Evolutionary conservation across 1,140 invertebrate genomes (phyloP), one percentile per base, ranked within the genome.

Genomic region (Leptoteleia sp.): DNA sequence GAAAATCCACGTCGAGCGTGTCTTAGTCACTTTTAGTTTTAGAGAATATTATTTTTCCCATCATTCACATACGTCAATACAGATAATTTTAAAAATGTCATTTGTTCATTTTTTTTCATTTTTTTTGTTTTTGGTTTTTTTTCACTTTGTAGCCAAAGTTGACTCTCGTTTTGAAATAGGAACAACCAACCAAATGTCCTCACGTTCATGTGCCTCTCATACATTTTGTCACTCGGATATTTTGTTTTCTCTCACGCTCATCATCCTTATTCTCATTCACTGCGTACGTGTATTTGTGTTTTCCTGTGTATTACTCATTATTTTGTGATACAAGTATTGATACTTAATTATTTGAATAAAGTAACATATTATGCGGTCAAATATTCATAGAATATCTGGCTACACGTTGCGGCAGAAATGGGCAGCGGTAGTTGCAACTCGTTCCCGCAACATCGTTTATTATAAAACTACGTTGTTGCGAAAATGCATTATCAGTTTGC

Each of bases 311-410:
- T 79, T 70, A 65, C 42, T 76, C 73, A 79, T 71, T 72, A 67
- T 72, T 76, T 79, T 84, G 85, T 84, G 85, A 87, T 87, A 88
- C 82, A 87, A 85, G 84, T 87, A 87, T 87, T 88, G 84, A 83
- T 87, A 77, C 82, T 85, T 86, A 85, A 85, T 85, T 87, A 87
- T 87, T 87, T 80, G 83, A 86, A 88, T 87, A 88, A 88, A 88
- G 82, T 87, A 87, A 88, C 87, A 85, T 82, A 82, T 81, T 82
- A 80, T 82, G 82, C 80, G 50, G 82, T 80, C 83, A 84, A 88
- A 85, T 85, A 89, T 89, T 89, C 87, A 89, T 84, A 82, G 87
- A 89, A 89, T 89, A 88, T 83, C 59, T 84, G 83, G 48, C 76
- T 50, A 50, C 64, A 73, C 52, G 17, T 59, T 75, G 57, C 57